phyloP scores from a whole-genome alignment of 2,113 vertebrate species.

The Origma solitaria region DNA sequence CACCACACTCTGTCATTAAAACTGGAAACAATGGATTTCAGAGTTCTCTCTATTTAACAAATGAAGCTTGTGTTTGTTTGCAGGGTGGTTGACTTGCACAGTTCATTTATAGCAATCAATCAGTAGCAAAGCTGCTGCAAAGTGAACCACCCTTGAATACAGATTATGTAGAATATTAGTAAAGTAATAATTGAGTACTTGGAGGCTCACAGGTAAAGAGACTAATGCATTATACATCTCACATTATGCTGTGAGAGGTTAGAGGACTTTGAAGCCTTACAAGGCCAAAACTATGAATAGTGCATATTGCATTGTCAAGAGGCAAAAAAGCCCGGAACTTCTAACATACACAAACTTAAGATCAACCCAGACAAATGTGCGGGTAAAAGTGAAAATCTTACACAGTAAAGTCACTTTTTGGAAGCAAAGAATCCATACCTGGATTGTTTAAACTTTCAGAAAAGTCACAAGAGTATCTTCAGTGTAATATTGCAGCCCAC shows the following conservation, averaged over 20 bases:
- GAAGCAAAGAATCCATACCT: background rate
- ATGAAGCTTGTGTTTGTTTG: background rate
- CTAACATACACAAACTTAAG: background rate
- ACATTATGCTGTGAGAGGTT: background rate
- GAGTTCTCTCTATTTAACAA: background rate
- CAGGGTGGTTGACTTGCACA: background rate
- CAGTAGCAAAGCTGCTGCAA: background rate
- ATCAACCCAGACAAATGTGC: background rate
- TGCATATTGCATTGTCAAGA: background rate
- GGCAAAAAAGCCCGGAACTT: background rate
- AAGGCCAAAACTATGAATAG: background rate
- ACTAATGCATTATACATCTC: background rate
- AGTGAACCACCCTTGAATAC: background rate
- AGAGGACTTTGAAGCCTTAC: background rate
- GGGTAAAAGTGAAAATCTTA: background rate
- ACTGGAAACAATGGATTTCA: background rate
- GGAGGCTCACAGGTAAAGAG: background rate
- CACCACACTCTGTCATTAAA: background rate
- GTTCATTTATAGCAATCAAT: background rate
- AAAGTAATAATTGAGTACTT: background rate
- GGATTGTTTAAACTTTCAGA: background rate
- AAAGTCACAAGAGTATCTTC: background rate
- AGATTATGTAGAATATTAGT: background rate
- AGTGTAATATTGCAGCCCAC: background rate
- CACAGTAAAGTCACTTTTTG: background rate